Percentiles rank a stretch among this genome's conserved stretches.
phyloP scores from a whole-genome alignment of 2,888 invertebrate species.

The Heliconius charithonia region DNA sequence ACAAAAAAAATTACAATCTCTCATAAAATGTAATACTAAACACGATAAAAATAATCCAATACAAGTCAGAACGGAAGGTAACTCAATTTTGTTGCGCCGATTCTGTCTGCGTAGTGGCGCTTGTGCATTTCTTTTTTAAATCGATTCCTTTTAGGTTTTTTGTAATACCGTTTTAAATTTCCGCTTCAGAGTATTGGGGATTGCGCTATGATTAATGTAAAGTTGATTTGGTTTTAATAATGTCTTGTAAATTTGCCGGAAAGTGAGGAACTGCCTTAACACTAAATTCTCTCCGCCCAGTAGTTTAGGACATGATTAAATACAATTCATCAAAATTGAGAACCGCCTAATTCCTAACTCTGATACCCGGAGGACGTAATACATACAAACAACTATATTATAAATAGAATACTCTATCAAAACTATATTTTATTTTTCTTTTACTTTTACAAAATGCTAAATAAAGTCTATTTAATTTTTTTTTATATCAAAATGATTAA shows the following conservation, averaged over 20 bases:
- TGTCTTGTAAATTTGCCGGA: neutral
- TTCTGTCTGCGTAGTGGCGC: conserved; percentile 32
- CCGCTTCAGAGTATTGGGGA: conserved; percentile 13
- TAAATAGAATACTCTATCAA: too few species aligned
- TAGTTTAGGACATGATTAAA: neutral
- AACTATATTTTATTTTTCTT: too few species aligned
- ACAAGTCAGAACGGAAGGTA: conserved; percentile 38
- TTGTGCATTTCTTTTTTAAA: conserved; percentile 27
- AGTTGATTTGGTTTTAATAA: neutral
- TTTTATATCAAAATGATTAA: too few species aligned
- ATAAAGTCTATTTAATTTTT: too few species aligned
- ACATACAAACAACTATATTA: too few species aligned
- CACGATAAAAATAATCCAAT: conserved; percentile 27
- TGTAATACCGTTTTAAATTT: conserved; percentile 25
- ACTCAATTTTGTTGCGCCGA: conserved; percentile 47
- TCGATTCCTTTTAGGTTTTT: conserved; percentile 20
- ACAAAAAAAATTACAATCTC: neutral
- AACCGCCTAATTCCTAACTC: too few species aligned
- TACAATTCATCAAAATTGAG: too few species aligned
- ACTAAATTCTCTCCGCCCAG: neutral
- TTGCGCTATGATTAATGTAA: conserved; percentile 2
- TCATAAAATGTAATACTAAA: conserved; percentile 23
- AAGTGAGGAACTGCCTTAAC: neutral
- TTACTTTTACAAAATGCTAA: too few species aligned
- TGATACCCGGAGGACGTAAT: too few species aligned